Base-by-base conservation (phyloP, 2,113 vertebrate species). In the Ptilonorhynchus violaceus region DNA sequence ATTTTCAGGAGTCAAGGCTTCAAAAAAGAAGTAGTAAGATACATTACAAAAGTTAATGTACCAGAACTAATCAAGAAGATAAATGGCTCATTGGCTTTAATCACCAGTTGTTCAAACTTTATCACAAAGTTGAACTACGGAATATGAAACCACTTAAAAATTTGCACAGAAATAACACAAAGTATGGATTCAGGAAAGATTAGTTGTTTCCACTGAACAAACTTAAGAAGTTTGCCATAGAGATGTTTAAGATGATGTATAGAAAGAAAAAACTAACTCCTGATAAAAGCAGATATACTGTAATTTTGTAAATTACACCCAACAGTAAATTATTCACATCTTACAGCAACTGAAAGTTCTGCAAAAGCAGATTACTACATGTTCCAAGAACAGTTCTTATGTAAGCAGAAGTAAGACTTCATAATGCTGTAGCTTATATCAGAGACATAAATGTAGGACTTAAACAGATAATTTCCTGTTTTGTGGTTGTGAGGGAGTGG, bases 31-130 rank as follows among this genome's bases (percentile, higher is more conserved):
- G 28, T 10, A 58, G 23, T 46, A 78, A 37, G 35, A 73, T 30
- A 74, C 41, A 49, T 55, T 63, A 63, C 8, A 60, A 50, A 30
- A 88, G 33, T 13, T 60, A 78, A 41, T 24, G 22, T 59, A 53
- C 23, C 59, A 93, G 41, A 81, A 66, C 19, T 82, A 87, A 81
- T 53, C 58, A 72, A 31, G 11, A 7, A 62, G 66, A 63, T 60
- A 92, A 91, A 90, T 11, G 31, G 17, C 46, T 63, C 59, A 75
- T 30, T 95, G 41, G 69, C 70, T 94, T 93, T 91, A 96, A 96
- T 60, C 52, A 90, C 11, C 68, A 94, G 79, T 50, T 93, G 91
- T 94, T 91, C 78, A 95, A 75, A 75, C 42, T 86, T 60, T 20
- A 44, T 30, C 35, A 93, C 15, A 74, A 93, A 95, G 53, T 10